Conservation (phyloP, 2,888 invertebrate species). For the Autographa gamma region DNA sequence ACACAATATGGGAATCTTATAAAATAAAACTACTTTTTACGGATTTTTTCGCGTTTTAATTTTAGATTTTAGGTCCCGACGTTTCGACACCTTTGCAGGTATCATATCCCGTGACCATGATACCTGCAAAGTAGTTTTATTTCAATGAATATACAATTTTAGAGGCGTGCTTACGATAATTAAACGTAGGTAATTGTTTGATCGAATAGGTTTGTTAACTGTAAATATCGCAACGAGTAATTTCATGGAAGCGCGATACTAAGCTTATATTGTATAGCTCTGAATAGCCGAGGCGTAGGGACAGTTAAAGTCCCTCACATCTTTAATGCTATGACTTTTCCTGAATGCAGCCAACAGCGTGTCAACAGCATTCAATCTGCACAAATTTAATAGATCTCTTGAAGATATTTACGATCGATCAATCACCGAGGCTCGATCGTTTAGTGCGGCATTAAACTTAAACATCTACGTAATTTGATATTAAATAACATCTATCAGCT, state of each 20-base stretch:
- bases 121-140: no score
- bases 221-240: not conserved
- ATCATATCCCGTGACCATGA: no score
- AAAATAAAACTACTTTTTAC: no score
- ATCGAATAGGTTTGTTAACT: not conserved
- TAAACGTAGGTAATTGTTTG: no score
- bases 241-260: not conserved
- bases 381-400: not conserved
- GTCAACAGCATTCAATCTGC: slow-evolving; percentile 1
- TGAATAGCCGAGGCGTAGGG: not conserved
- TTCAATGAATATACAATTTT: no score
- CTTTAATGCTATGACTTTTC: not conserved
- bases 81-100: no score
- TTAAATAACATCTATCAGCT: slow-evolving; percentile 15
- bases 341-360: not conserved
- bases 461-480: slow-evolving; percentile 7
- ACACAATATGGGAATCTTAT: no score
- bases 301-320: not conserved
- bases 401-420: slow-evolving; percentile 12
- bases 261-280: not conserved
- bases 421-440: not conserved
- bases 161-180: no score
- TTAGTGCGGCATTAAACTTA: slow-evolving; percentile 21
- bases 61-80: no score
- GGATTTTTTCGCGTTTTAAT: no score